Evolutionary conservation across 2,797 vertebrate genomes (phyloP), one percentile per base, ranked within the genome.

Genomic region (Leucoraja ocellata): DNA sequence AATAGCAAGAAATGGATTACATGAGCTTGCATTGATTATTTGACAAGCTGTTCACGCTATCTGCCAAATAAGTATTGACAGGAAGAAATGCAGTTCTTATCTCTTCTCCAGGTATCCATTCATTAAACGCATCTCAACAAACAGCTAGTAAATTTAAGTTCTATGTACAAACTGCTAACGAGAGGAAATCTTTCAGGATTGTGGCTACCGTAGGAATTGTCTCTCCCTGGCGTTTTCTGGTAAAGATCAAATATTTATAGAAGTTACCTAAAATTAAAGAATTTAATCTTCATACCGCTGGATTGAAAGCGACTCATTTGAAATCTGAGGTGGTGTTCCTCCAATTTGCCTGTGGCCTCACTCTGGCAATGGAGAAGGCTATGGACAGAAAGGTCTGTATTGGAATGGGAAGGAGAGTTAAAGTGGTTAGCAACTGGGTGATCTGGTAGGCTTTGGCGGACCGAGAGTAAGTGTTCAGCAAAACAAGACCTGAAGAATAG

Each of bases 71-170:
- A 58, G 23, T 58, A 83, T 58, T 58, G 46, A 83, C 58, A 25
- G 46, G 58, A 83, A 25, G 80, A 28, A 83, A 83, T 83, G 54
- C 81, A 84, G 81, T 61, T 84, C 54, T 84, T 84, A 61, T 61
- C 54, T 84, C 9, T 61, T 84, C 25, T n/a, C 11, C 6, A 61
- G 54, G 13, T n/a, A 61, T n/a, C 54, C 78, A 79, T 39, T 39
- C 36, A 6, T 39, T 79, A 39, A 79, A 39, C 14, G 21, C 2
- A 36, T 79, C 36, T 79, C 32, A 79, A 6, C 18, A 79, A 79
- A 21, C 78, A 39, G 32, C 78, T 39, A 39, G 4, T 16, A 79
- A 79, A 79, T 39, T 79, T 79, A 79, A 79, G 78, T 39, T 79
- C 5, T 79, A 7, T 14, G 4, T 14, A 79, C 78, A 21, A 79